Conservation (phyloP, 2,797 vertebrate genomes). For the Gymnodraco acuticeps region DNA sequence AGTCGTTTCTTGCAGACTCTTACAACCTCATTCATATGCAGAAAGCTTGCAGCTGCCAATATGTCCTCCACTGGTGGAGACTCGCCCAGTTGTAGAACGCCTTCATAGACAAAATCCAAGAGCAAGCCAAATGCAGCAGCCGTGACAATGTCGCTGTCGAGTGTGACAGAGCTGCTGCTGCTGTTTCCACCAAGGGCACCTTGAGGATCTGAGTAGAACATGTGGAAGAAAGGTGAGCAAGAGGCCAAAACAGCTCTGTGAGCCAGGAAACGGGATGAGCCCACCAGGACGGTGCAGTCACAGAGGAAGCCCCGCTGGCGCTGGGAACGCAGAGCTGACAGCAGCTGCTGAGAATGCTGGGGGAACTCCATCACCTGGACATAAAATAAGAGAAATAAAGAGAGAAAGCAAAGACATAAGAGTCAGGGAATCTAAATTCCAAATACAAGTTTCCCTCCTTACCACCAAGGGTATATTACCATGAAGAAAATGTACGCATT, state of each 20-base stretch:
- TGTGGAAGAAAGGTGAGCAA: constrained; percentile 96
- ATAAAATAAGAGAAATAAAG: constrained; percentile 10
- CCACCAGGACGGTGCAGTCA: constrained; percentile 93
- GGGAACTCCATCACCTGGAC: constrained; percentile 93
- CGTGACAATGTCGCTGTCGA: constrained; percentile 95
- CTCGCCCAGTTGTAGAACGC: constrained; percentile 87
- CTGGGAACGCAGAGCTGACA: constrained; percentile 91
- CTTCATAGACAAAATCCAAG: constrained; percentile 95
- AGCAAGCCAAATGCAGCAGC: constrained; percentile 92
- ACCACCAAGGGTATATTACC: background rate
- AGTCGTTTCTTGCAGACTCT: constrained; percentile 93
- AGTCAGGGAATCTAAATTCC: background rate
- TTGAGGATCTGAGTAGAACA: constrained; percentile 92
- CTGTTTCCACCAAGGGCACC: constrained; percentile 76
- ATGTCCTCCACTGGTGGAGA: constrained; percentile 92
- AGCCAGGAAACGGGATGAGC: constrained; percentile 89
- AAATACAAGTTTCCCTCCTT: background rate
- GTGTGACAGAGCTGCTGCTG: constrained; percentile 83
- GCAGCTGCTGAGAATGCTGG: constrained; percentile 92
- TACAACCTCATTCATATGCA: constrained; percentile 98
- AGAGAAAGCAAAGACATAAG: background rate
- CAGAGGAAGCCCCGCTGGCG: constrained; percentile 95
- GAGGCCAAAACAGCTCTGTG: constrained; percentile 93
- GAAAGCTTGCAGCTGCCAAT: constrained; percentile 94
- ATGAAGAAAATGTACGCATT: background rate